These are phyloP conservation scores for Parambassis ranga DNA, from an alignment of 2,797 vertebrate species.

Conservation along the genomic window DNA sequence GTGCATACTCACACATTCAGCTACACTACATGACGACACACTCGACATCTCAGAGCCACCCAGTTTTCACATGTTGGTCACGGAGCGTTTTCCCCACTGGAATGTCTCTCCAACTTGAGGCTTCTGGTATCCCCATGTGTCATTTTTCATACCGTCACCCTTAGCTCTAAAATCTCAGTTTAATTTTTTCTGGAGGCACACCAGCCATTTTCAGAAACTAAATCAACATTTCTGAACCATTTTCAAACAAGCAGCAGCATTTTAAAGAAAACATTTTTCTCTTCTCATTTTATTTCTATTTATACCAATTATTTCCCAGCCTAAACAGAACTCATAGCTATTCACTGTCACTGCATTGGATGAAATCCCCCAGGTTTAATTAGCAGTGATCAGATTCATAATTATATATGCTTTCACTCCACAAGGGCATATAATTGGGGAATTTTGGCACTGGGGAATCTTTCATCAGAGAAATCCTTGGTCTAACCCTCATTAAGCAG, in stretches of 20 bases:
- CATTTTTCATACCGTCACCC: conserved; percentile 10
- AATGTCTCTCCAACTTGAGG: conserved; percentile 1
- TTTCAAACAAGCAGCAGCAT: neutral
- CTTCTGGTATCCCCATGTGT: neutral
- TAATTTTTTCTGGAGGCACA: neutral
- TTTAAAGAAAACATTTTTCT: neutral
- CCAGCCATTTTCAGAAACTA: neutral
- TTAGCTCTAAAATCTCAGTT: neutral
- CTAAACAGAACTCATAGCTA: conserved; percentile 46
- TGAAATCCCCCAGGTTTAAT: conserved; percentile 78
- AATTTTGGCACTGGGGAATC: conserved; percentile 55
- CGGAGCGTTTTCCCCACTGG: neutral
- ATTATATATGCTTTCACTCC: conserved; percentile 74
- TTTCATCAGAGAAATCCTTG: conserved; percentile 61
- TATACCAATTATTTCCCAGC: conserved; percentile 40
- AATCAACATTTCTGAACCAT: neutral
- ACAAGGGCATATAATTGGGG: conserved; percentile 72
- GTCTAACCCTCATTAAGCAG: conserved; percentile 72
- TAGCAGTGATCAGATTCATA: conserved; percentile 76
- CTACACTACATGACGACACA: neutral
- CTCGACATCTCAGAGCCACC: conserved; percentile 1
- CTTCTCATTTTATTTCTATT: conserved; percentile 22
- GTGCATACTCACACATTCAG: conserved; percentile 4
- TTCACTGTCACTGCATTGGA: conserved; percentile 42
- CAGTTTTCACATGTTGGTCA: neutral